Evolutionary conservation across 2,797 vertebrate species (phyloP).

Genomic region (Etheostoma perlongum): DNA sequence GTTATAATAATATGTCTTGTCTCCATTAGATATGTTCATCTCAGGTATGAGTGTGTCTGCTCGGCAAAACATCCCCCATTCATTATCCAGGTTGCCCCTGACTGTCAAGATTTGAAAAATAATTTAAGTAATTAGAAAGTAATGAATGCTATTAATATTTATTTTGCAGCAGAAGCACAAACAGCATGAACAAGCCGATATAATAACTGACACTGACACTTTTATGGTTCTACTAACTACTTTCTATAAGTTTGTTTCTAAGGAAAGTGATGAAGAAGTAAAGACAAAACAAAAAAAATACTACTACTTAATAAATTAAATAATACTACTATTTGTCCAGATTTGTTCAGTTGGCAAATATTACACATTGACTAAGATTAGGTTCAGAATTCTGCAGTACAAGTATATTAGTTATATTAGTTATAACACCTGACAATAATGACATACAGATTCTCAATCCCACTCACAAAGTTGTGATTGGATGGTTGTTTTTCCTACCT

Average conservation of each 20-base stretch:
- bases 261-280: background rate
- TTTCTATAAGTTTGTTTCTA: background rate
- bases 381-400: background rate
- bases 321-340: background rate
- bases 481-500: no score
- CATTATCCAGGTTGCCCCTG: slow-evolving; percentile 36
- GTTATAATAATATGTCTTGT: slow-evolving; percentile 28
- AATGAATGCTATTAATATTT: slow-evolving; percentile 66
- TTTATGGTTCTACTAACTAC: slow-evolving; percentile 4
- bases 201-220: background rate
- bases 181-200: background rate
- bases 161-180: slow-evolving; percentile 24
- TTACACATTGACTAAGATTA: background rate
- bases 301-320: no score
- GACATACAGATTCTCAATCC: no score
- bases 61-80: slow-evolving; percentile 22
- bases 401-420: background rate
- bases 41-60: background rate
- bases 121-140: slow-evolving; percentile 53
- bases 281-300: background rate
- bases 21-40: slow-evolving; percentile 27
- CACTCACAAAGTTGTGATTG: no score
- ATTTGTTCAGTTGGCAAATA: background rate
- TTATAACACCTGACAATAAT: no score
- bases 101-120: slow-evolving; percentile 49